Percentiles rank a stretch among this genome's conserved stretches.
phyloP scores from a whole-genome alignment of 2,797 vertebrate genomes.

The Carapus acus region DNA sequence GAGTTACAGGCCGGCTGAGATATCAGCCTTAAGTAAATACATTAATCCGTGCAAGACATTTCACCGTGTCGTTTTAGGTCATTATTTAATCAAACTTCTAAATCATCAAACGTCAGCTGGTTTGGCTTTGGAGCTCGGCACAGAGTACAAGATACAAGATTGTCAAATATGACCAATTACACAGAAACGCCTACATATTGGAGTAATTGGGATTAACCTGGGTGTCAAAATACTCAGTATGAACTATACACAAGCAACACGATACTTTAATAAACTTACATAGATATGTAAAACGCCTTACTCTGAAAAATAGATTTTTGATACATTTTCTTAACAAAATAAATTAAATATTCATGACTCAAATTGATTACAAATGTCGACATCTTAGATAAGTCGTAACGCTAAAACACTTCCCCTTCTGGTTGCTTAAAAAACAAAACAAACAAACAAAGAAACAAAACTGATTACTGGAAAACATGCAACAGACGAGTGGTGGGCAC shows the following conservation, averaged over 20 bases:
- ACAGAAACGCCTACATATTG: slow-evolving; percentile 54
- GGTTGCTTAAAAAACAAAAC: too few species aligned
- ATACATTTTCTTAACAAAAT: slow-evolving; percentile 68
- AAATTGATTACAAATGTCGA: slow-evolving; percentile 58
- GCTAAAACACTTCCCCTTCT: slow-evolving; percentile 38
- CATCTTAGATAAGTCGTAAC: slow-evolving; percentile 42
- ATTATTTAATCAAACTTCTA: slow-evolving; percentile 66
- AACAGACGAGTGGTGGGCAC: slow-evolving; percentile 41
- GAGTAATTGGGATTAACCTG: slow-evolving; percentile 59
- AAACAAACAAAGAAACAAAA: too few species aligned
- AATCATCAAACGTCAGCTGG: slow-evolving; percentile 45
- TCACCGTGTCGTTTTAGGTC: slow-evolving; percentile 26
- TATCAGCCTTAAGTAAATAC: not conserved
- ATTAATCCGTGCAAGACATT: slow-evolving; percentile 3
- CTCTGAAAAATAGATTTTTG: slow-evolving; percentile 70
- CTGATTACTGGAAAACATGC: slow-evolving; percentile 22
- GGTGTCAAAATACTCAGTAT: slow-evolving; percentile 51
- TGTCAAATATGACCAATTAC: slow-evolving; percentile 65
- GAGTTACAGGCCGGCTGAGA: not conserved
- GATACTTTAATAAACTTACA: slow-evolving; percentile 64
- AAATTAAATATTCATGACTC: slow-evolving; percentile 69
- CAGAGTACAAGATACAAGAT: slow-evolving; percentile 60
- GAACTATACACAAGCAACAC: slow-evolving; percentile 53
- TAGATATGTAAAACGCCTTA: slow-evolving; percentile 63
- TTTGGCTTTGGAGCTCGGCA: slow-evolving; percentile 43